Percentiles rank a stretch among this genome's conserved stretches.
Evolutionary conservation across 2,113 vertebrate genomes (phyloP).

Genomic region (Brienomyrus longianalis): DNA sequence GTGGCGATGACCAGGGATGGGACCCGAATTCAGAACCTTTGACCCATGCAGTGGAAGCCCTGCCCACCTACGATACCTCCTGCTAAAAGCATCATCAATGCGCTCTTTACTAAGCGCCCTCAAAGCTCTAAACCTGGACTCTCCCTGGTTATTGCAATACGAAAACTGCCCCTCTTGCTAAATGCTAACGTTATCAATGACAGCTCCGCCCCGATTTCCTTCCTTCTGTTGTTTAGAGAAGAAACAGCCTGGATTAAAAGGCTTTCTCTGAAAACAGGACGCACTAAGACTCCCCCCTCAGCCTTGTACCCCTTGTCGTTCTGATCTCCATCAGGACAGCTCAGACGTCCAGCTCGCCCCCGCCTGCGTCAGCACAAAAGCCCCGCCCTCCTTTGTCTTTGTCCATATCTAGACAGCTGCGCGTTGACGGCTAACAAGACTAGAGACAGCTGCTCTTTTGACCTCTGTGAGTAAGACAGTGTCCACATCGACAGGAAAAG

Average conservation of each 20-base stretch:
- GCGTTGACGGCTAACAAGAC: constrained; percentile 19
- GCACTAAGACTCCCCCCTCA: not conserved
- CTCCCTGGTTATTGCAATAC: not conserved
- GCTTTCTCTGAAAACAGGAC: not conserved
- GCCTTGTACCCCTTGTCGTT: not conserved
- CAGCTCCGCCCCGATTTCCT: not conserved
- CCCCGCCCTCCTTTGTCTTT: not conserved
- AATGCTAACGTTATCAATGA: not conserved
- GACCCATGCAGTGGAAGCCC: not conserved
- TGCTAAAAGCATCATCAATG: not conserved
- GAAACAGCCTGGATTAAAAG: not conserved
- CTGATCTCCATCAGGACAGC: not conserved
- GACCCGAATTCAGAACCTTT: not conserved
- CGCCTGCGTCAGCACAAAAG: not conserved
- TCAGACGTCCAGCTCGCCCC: not conserved
- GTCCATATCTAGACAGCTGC: constrained; percentile 4
- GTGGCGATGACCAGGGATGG: not conserved
- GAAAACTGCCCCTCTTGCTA: not conserved
- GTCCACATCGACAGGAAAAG: not conserved
- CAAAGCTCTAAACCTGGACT: not conserved
- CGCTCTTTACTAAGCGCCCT: not conserved
- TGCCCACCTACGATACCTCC: not conserved
- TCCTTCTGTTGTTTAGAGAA: not conserved
- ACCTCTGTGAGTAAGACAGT: not conserved
- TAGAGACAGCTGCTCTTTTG: constrained; percentile 21